Conservation (phyloP, 2,113 vertebrate genomes). For the Ictalurus punctatus region DNA sequence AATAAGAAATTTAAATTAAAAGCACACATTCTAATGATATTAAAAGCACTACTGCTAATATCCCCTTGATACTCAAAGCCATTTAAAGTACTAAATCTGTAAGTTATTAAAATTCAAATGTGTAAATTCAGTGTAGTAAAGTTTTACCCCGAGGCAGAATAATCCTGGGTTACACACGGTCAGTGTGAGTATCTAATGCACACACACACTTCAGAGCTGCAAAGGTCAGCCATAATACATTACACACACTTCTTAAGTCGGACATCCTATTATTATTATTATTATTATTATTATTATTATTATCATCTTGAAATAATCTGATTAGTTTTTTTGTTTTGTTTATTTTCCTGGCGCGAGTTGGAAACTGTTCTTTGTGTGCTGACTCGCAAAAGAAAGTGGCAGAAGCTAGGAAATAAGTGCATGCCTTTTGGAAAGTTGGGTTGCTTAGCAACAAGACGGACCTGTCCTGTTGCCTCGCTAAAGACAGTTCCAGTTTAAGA, state of each 20-base stretch:
- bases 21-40: background rate
- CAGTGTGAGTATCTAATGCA: background rate
- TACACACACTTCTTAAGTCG: background rate
- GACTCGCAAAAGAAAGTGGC: background rate
- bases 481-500: conserved; percentile 24
- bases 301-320: background rate
- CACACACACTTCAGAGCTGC: background rate
- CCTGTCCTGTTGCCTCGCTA: conserved; percentile 27
- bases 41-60: background rate
- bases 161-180: background rate
- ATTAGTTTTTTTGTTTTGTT: background rate
- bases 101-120: background rate
- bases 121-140: background rate
- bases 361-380: background rate
- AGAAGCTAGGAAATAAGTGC: conserved; percentile 23
- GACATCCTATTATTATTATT: background rate
- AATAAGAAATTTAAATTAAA: background rate
- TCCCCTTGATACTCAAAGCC: background rate
- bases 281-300: background rate
- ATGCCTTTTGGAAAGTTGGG: conserved; percentile 34
- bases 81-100: background rate
- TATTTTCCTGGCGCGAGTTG: background rate
- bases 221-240: background rate
- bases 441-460: conserved; percentile 45
- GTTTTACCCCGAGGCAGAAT: background rate